These are phyloP conservation scores for Drosophila niveifrons DNA, from an alignment of 2,888 invertebrate genomes.

Conservation along the genomic window DNA sequence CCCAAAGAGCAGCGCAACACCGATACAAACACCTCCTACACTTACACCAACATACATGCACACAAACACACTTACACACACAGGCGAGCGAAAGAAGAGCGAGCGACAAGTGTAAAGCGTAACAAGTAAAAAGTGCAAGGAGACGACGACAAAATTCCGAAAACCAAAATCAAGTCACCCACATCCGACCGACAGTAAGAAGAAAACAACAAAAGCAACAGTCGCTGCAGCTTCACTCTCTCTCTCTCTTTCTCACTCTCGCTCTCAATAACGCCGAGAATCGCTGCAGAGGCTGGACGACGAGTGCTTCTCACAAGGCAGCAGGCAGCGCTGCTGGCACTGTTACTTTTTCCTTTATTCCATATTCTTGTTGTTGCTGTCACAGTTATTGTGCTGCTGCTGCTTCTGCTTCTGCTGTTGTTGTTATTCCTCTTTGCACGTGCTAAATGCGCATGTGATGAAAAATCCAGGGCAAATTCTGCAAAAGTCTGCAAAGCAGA, in stretches of 20 bases:
- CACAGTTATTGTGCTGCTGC: background rate
- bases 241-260: conserved; percentile 23
- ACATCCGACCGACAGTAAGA: conserved; percentile 41
- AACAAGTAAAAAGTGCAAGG: conserved; percentile 57
- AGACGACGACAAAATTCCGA: conserved; percentile 46
- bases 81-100: background rate
- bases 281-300: conserved; percentile 5
- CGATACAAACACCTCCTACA: background rate
- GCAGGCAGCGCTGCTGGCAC: conserved; percentile 28
- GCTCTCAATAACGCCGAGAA: background rate
- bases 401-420: background rate
- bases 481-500: conserved; percentile 57
- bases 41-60: conserved; percentile 8
- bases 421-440: conserved; percentile 30
- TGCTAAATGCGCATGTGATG: conserved; percentile 70
- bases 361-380: conserved; percentile 6
- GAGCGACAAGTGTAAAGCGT: conserved; percentile 38
- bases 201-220: conserved; percentile 11
- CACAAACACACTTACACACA: conserved; percentile 13
- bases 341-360: conserved; percentile 28
- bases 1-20: conserved; percentile 42
- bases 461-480: conserved; percentile 75
- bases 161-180: conserved; percentile 56
- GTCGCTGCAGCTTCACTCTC: conserved; percentile 20
- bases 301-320: background rate